Evolutionary conservation across 2,113 vertebrate species (phyloP).

Genomic region (Upupa epops): DNA sequence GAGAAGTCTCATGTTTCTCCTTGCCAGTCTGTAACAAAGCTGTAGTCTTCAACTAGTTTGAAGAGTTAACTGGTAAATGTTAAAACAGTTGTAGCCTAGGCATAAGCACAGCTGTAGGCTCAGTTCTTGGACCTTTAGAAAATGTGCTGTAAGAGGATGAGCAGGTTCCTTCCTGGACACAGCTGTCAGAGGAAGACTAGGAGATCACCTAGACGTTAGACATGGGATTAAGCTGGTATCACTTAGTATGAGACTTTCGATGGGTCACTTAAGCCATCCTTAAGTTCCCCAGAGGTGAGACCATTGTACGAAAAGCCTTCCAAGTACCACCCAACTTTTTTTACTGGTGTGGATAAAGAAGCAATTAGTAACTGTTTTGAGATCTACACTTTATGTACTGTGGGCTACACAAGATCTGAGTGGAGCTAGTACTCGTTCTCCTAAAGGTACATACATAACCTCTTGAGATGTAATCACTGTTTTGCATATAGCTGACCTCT

Average conservation of each 20-base stretch:
- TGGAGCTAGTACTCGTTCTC: not conserved
- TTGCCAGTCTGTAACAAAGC: not conserved
- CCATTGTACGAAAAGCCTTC: not conserved
- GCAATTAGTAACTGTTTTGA: not conserved
- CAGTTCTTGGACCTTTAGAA: not conserved
- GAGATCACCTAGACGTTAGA: not conserved
- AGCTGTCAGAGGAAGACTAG: not conserved
- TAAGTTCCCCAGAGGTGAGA: not conserved
- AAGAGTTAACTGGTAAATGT: not conserved
- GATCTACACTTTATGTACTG: not conserved
- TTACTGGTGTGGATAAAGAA: not conserved
- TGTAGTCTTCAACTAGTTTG: not conserved
- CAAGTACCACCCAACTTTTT: not conserved
- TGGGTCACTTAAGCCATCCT: not conserved
- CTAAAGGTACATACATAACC: not conserved
- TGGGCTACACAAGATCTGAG: fast-evolving
- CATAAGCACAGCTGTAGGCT: not conserved
- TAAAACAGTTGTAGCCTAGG: not conserved
- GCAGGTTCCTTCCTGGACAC: not conserved
- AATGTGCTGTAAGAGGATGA: not conserved
- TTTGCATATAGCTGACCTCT: not conserved
- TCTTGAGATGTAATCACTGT: not conserved
- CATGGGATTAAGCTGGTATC: not conserved
- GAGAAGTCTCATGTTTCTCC: not conserved
- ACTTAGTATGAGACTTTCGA: not conserved